phyloP scores from a whole-genome alignment of 2,797 vertebrate species.

The Zalophus californianus region DNA sequence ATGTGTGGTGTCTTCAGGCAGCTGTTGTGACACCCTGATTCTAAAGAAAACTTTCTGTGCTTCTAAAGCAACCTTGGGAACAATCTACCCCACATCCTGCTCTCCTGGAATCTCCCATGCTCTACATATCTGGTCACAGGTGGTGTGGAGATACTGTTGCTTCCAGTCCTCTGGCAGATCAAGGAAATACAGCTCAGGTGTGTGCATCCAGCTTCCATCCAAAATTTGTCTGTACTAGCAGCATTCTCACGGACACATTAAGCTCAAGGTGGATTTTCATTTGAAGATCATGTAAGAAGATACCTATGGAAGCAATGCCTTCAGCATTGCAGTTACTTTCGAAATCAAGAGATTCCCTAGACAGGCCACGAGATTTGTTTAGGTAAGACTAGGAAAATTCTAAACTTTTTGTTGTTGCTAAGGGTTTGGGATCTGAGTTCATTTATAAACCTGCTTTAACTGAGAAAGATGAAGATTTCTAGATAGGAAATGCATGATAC shows the following conservation, averaged over 20 bases:
- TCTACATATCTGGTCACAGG: constrained; percentile 56
- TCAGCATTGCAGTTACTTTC: constrained; percentile 7
- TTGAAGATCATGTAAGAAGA: constrained; percentile 53
- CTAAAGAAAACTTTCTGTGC: constrained; percentile 77
- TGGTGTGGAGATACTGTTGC: not conserved
- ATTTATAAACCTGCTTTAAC: constrained; percentile 16
- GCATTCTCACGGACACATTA: not conserved
- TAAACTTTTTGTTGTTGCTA: not conserved
- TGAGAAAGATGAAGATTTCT: not conserved
- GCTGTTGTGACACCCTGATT: constrained; percentile 80
- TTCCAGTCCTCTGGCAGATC: constrained; percentile 44
- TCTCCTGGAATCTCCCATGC: constrained; percentile 50
- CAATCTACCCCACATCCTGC: constrained; percentile 32
- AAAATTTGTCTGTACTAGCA: not conserved
- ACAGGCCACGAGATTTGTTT: constrained; percentile 26
- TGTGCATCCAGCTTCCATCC: not conserved
- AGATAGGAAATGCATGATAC: not conserved
- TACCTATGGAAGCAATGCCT: not conserved
- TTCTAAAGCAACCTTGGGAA: constrained; percentile 66
- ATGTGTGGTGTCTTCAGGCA: constrained; percentile 80
- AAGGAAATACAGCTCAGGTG: constrained; percentile 55
- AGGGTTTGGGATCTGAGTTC: constrained; percentile 15
- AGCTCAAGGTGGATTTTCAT: constrained; percentile 9
- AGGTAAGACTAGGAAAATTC: constrained; percentile 67
- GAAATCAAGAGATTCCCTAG: constrained; percentile 54